Evolutionary conservation across 2,113 vertebrate species (phyloP), one percentile per base, ranked within the genome.

Genomic region (Caracal caracal): DNA sequence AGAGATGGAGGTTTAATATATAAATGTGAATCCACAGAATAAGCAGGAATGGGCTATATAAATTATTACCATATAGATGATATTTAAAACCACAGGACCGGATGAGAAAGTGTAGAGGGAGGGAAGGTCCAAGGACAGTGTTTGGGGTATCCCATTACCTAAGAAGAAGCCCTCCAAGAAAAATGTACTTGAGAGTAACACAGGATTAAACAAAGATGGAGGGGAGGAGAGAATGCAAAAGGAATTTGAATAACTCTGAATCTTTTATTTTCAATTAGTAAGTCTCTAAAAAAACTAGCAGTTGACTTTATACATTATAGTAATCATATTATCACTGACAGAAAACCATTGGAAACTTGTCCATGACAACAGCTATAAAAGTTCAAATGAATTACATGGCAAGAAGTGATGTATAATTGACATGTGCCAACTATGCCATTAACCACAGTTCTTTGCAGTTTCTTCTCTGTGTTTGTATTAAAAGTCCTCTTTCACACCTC

Each of bases 231-330:
- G 19, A 22, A 24, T 59, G 15, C 7, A 20, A 73, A 47, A 87
- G 6, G 7, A 66, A 90, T 40, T 37, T 75, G 78, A 83, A 56
- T 70, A 82, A 49, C 11, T 53, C 17, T 53, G 19, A 71, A 10
- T 47, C 43, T 90, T 86, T 51, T 8, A 3, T 33, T 93, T 56
- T 10, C 26, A 56, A 70, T 73, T 30, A 81, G 30, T 73, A 73
- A 85, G 33, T 92, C n/a, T 40, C 80, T 85, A 86, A 65, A 92
- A 94, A 76, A 82, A 70, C 61, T 56, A 88, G 30, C 20, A 56
- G 40, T 70, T 70, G 66, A 49, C 33, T 78, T 80, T 71, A 19
- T 66, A 66, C 10, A 1, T 15, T 83, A 73, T 75, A 63, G 22
- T 70, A 66, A 82, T 78, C n/a, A 70, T 87, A 61, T 78, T n/a